A percentile compares a stretch with the other conserved stretches of the same genome.
Evolutionary conservation across 2,113 vertebrate species (phyloP).

Genomic region (Antechinus stuartii): DNA sequence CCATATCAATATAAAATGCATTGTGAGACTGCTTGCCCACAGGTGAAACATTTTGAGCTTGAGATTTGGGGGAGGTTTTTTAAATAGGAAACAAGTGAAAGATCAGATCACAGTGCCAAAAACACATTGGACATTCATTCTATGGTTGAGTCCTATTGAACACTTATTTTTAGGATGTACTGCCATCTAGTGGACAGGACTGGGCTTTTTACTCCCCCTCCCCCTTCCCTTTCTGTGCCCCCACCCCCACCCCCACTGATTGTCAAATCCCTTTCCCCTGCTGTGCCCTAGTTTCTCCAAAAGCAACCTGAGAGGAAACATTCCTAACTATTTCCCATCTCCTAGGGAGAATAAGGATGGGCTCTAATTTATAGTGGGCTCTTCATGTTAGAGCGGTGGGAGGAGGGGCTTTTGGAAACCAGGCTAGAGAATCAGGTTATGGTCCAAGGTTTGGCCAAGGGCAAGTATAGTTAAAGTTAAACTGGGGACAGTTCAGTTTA

Average conservation of each 20-base stretch:
- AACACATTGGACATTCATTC: not conserved
- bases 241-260: not conserved
- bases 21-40: not conserved
- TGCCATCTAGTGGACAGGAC: conserved; percentile 40
- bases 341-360: not conserved
- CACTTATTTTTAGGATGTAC: conserved; percentile 19
- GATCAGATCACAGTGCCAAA: not conserved
- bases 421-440: not conserved
- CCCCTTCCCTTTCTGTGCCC: not conserved
- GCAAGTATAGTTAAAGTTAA: not conserved
- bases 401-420: not conserved
- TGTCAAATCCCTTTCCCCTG: not conserved
- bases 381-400: not conserved
- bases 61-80: too few species aligned
- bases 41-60: not conserved
- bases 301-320: not conserved
- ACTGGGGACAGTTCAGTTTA: not conserved
- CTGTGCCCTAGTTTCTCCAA: conserved; percentile 40
- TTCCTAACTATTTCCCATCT: not conserved
- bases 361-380: not conserved
- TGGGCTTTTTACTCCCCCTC: not conserved
- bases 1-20: not conserved
- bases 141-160: not conserved
- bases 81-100: not conserved
- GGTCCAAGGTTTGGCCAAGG: not conserved